phyloP scores from a whole-genome alignment of 2,888 invertebrate species.

The Charanyca ferruginea region DNA sequence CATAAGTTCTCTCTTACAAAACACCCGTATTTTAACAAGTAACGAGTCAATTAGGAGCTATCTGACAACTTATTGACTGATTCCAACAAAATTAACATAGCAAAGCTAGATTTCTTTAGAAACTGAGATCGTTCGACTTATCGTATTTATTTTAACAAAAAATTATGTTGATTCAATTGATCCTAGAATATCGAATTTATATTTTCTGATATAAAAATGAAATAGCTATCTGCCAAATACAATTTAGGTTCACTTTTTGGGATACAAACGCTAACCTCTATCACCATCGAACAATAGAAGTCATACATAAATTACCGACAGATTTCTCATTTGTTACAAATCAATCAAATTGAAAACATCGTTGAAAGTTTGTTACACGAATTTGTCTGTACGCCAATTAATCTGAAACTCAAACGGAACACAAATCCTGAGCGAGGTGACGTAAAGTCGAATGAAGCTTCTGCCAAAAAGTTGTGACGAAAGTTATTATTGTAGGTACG shows the following conservation, averaged over 20 bases:
- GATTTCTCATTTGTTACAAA: constrained; percentile 32
- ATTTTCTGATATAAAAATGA: constrained; percentile 11
- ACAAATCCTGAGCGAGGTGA: constrained; percentile 61
- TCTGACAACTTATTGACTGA: not conserved
- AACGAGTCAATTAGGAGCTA: constrained; percentile 6
- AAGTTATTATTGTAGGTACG: constrained; percentile 73
- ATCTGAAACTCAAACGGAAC: constrained; percentile 57
- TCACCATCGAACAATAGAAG: not conserved
- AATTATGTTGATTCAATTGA: constrained; percentile 45
- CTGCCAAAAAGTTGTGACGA: constrained; percentile 75
- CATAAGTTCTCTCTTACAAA: not conserved
- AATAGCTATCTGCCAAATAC: constrained; percentile 16
- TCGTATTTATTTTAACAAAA: constrained; percentile 35
- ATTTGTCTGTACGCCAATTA: constrained; percentile 59
- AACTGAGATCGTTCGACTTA: not conserved
- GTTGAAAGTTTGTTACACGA: constrained; percentile 43
- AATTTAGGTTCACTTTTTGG: not conserved
- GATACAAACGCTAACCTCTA: constrained; percentile 3
- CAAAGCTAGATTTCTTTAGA: constrained; percentile 12
- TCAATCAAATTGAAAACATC: constrained; percentile 48
- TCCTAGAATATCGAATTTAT: constrained; percentile 33
- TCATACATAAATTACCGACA: constrained; percentile 23
- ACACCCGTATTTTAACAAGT: constrained; percentile 1
- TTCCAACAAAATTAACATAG: constrained; percentile 8
- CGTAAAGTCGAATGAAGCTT: constrained; percentile 67